phyloP scores from a whole-genome alignment of 1,140 invertebrate genomes.

The Drosophila murphyi region DNA sequence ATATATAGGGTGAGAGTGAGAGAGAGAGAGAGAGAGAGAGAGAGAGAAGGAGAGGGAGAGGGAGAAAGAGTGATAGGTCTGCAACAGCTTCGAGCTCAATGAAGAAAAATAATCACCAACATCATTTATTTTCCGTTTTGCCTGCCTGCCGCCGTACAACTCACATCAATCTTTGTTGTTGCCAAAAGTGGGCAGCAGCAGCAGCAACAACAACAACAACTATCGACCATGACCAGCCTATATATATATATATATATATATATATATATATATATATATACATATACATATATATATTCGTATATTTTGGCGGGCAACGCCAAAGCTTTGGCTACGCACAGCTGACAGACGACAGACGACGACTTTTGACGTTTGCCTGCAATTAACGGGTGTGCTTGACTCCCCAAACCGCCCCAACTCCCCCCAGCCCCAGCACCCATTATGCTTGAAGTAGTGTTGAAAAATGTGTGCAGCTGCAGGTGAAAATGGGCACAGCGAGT shows the following conservation, averaged over 20 bases:
- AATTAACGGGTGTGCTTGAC: constrained; percentile 64
- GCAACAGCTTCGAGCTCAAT: constrained; percentile 62
- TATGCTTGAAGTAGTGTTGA: constrained; percentile 56
- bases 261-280: constrained; percentile 46
- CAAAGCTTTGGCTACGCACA: constrained; percentile 34
- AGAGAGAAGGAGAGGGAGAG: not conserved
- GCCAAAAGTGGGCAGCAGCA: constrained; percentile 65
- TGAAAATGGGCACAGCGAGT: constrained; percentile 76
- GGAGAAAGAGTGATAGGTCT: constrained; percentile 29
- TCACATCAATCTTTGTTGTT: constrained; percentile 77
- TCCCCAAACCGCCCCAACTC: constrained; percentile 32
- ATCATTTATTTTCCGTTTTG: constrained; percentile 82
- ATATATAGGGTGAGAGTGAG: not conserved
- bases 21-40: not conserved
- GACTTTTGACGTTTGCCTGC: constrained; percentile 81
- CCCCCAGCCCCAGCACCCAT: not conserved
- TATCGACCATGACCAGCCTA: constrained; percentile 71
- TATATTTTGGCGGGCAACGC: constrained; percentile 56
- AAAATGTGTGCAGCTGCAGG: constrained; percentile 76
- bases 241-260: constrained; percentile 51
- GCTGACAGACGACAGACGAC: constrained; percentile 72
- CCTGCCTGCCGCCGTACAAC: constrained; percentile 74
- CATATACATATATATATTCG: constrained; percentile 38
- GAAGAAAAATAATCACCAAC: constrained; percentile 83
- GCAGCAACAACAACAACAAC: constrained; percentile 48